These are phyloP conservation scores for Forpus xanthops DNA, from an alignment of 2,797 vertebrate genomes.

Conservation along the genomic window DNA sequence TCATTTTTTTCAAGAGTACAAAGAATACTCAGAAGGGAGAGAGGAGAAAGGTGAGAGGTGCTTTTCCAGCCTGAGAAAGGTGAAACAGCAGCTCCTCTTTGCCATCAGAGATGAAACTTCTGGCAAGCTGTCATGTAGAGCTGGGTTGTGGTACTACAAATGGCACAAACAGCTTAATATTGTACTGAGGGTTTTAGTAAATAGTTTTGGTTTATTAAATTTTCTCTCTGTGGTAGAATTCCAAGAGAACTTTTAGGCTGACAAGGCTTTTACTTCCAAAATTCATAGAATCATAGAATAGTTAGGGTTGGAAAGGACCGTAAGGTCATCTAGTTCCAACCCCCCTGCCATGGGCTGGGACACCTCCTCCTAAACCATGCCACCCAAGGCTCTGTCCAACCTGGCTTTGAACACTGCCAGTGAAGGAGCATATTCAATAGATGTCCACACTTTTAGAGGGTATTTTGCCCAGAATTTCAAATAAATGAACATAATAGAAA, in stretches of 20 bases:
- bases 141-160: neutral
- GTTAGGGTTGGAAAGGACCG: too few relatives aligned
- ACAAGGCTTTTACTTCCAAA: conserved; percentile 44
- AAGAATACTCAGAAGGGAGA: conserved; percentile 33
- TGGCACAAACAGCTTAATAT: conserved; percentile 51
- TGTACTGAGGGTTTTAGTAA: conserved; percentile 12
- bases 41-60: conserved; percentile 47
- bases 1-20: conserved; percentile 60
- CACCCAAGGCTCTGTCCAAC: too few relatives aligned
- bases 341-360: too few relatives aligned
- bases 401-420: too few relatives aligned
- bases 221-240: conserved; percentile 30
- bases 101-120: neutral
- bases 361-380: too few relatives aligned
- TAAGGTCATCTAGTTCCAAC: too few relatives aligned
- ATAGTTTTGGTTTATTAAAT: conserved; percentile 62
- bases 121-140: neutral
- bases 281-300: neutral
- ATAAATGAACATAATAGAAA: neutral
- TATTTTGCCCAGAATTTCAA: neutral
- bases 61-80: conserved; percentile 46
- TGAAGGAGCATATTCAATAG: neutral
- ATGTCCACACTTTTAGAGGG: neutral
- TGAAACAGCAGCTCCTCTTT: neutral
- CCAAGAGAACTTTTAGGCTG: conserved; percentile 42